Evolutionary conservation across 2,888 invertebrate species (phyloP).

Genomic region (Sarcophaga carnaria): DNA sequence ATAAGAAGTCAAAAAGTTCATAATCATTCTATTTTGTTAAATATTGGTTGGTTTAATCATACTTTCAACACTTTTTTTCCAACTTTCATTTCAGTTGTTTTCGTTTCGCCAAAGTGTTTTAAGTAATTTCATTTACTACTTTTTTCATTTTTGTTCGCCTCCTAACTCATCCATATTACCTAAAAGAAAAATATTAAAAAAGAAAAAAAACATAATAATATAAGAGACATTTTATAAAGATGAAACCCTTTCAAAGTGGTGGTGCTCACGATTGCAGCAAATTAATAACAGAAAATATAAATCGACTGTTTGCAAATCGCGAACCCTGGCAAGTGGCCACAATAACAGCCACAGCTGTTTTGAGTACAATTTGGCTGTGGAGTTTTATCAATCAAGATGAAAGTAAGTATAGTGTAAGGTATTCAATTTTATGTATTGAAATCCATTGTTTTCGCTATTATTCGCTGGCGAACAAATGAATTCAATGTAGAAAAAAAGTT

Average conservation of each 20-base stretch:
- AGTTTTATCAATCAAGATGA: slow-evolving; percentile 88
- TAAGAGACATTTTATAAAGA: slow-evolving; percentile 61
- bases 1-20: slow-evolving; percentile 27
- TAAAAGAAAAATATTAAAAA: neutral
- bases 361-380: slow-evolving; percentile 88
- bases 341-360: slow-evolving; percentile 88
- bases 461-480: too few relatives aligned
- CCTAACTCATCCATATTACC: neutral
- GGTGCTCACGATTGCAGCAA: slow-evolving; percentile 75
- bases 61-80: slow-evolving; percentile 5
- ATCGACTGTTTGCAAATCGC: slow-evolving; percentile 85
- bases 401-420: slow-evolving; percentile 83
- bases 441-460: neutral
- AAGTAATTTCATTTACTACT: slow-evolving; percentile 29
- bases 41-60: slow-evolving; percentile 27
- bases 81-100: slow-evolving; percentile 67
- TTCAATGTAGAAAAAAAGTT: too few relatives aligned
- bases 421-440: neutral
- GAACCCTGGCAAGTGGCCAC: slow-evolving; percentile 93
- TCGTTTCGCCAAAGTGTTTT: slow-evolving; percentile 51
- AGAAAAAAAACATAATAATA: neutral
- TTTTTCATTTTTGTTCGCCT: slow-evolving; percentile 13
- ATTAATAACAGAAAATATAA: slow-evolving; percentile 82
- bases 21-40: slow-evolving; percentile 34
- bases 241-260: slow-evolving; percentile 74